Evolutionary conservation across 1,140 invertebrate genomes (phyloP).

Genomic region (Idris sp.): DNA sequence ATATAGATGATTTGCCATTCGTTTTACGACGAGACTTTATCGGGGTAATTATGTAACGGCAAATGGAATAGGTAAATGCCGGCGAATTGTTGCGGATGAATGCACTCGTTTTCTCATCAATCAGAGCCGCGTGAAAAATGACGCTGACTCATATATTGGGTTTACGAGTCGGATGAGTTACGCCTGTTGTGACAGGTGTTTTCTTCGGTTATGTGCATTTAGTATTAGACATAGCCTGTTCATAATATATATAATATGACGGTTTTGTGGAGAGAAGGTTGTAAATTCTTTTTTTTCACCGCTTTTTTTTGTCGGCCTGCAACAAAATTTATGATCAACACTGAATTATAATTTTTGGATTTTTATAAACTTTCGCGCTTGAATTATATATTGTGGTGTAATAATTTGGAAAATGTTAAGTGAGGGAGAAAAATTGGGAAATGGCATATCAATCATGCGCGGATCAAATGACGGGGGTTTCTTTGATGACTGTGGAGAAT

Average conservation of each 20-base stretch:
- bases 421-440: too few relatives aligned
- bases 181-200: slow-evolving; percentile 40
- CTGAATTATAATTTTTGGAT: too few relatives aligned
- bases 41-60: slow-evolving; percentile 28
- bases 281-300: too few relatives aligned
- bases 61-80: slow-evolving; percentile 12
- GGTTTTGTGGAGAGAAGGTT: slow-evolving; percentile 2
- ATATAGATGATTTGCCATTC: too few relatives aligned
- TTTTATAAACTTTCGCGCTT: too few relatives aligned
- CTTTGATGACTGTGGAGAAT: too few relatives aligned
- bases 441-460: too few relatives aligned
- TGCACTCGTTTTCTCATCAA: slow-evolving; percentile 34
- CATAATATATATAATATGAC: slow-evolving; percentile 3
- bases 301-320: too few relatives aligned
- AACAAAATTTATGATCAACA: slow-evolving; percentile 5
- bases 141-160: slow-evolving; percentile 21
- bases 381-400: too few relatives aligned
- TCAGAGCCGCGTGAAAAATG: slow-evolving; percentile 24
- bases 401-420: too few relatives aligned
- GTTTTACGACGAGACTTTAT: too few relatives aligned
- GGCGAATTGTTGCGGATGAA: slow-evolving; percentile 11
- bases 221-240: not conserved
- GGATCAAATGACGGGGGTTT: too few relatives aligned
- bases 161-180: slow-evolving; percentile 26
- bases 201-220: slow-evolving; percentile 14